Evolutionary conservation across 2,113 vertebrate genomes (phyloP).

Genomic region (Ascaphus truei): DNA sequence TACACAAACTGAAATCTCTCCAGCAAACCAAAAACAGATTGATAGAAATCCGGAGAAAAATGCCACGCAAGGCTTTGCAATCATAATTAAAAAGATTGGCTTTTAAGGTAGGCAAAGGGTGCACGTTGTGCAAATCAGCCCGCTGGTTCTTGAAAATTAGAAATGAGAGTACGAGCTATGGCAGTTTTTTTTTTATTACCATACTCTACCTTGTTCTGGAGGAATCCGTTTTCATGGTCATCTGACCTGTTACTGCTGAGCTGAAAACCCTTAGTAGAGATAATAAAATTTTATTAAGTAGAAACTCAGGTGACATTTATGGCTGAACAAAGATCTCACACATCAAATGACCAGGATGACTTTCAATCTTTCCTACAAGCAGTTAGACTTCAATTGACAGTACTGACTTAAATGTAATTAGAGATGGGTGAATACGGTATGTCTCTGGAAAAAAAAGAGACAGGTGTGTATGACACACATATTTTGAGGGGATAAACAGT

Average conservation of each 20-base stretch:
- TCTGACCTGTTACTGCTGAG: not conserved
- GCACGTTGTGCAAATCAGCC: no score
- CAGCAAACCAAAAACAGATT: no score
- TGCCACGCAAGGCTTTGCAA: no score
- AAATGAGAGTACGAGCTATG: not conserved
- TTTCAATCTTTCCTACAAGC: not conserved
- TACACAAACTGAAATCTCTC: no score
- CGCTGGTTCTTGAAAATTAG: no score
- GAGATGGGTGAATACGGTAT: not conserved
- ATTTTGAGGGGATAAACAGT: no score
- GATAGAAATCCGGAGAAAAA: no score
- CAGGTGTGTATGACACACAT: no score
- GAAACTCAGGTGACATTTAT: not conserved
- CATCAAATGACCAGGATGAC: not conserved
- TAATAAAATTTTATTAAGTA: constrained; percentile 1
- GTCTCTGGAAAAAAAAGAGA: not conserved
- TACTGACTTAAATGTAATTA: not conserved
- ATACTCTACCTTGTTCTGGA: not conserved
- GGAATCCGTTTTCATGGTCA: not conserved
- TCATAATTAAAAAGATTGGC: no score
- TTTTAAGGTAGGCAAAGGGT: no score
- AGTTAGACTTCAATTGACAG: not conserved
- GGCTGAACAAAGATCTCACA: not conserved
- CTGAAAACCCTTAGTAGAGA: not conserved
- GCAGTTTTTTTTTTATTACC: not conserved